Evolutionary conservation across 2,797 vertebrate species (phyloP).

Genomic region (Amazona ochrocephala): DNA sequence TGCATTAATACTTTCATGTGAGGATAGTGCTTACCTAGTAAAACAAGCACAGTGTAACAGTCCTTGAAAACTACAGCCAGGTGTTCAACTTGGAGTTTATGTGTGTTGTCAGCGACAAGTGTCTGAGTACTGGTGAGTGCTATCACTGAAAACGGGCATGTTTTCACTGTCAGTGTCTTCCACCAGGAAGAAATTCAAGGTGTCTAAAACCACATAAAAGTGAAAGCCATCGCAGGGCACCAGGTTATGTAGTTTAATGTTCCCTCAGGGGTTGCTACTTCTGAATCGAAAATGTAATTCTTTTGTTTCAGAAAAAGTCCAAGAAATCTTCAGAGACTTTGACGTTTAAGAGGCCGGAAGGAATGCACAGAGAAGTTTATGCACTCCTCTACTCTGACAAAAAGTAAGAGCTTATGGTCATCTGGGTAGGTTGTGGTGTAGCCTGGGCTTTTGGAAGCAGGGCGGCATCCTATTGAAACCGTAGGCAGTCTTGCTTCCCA

Average conservation of each 20-base stretch:
- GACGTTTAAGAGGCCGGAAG: conserved; percentile 97
- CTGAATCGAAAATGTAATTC: conserved; percentile 1
- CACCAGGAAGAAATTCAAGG: conserved; percentile 29
- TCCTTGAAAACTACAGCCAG: neutral
- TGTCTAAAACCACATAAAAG: conserved; percentile 25
- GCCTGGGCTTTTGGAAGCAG: neutral
- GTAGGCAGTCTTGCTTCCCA: fast-evolving
- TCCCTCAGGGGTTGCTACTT: neutral
- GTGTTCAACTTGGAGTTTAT: neutral
- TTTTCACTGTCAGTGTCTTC: neutral
- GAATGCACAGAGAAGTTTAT: conserved; percentile 98
- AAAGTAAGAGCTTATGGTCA: conserved; percentile 74
- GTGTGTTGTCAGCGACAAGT: neutral
- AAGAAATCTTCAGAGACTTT: conserved; percentile 95
- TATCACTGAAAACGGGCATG: neutral
- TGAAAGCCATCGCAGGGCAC: neutral
- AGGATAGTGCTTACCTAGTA: neutral
- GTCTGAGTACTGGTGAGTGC: neutral
- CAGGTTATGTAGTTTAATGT: neutral
- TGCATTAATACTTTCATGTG: neutral
- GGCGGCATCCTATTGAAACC: neutral
- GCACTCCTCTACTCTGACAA: conserved; percentile 95
- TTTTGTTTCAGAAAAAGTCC: conserved; percentile 89
- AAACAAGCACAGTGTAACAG: neutral
- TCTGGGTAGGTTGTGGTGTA: neutral